Percentiles rank a stretch among this genome's conserved stretches.
These are phyloP conservation scores for Pachycephala philippinensis DNA, from an alignment of 2,113 vertebrate species.

Conservation along the genomic window DNA sequence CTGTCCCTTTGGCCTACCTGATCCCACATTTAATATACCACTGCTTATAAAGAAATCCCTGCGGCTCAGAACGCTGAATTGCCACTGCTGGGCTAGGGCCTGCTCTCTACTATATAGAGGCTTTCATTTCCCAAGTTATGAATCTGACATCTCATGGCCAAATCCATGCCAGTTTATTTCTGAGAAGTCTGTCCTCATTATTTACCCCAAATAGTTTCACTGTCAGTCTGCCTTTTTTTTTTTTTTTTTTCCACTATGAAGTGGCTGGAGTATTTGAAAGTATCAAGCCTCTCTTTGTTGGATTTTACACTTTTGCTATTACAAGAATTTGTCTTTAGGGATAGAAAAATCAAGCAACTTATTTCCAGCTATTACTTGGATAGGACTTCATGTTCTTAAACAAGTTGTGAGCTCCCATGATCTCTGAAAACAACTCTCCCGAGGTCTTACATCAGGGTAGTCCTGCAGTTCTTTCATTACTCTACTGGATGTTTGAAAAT, in stretches of 20 bases:
- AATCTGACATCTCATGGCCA: constrained; percentile 58
- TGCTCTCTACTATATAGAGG: constrained; percentile 18
- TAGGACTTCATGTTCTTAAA: constrained; percentile 57
- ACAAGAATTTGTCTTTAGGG: constrained; percentile 62
- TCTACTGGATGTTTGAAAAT: constrained; percentile 62
- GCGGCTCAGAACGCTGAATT: constrained; percentile 49
- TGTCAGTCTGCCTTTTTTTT: constrained; percentile 13
- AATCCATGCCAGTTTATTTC: constrained; percentile 54
- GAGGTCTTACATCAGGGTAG: constrained; percentile 44
- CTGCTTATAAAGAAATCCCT: constrained; percentile 55
- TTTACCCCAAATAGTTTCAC: constrained; percentile 48
- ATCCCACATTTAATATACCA: constrained; percentile 50
- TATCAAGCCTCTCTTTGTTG: constrained; percentile 48
- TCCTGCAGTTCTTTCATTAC: constrained; percentile 60
- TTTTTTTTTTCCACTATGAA: background rate
- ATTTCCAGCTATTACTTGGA: constrained; percentile 60
- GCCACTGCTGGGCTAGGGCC: constrained; percentile 6
- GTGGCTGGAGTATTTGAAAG: background rate
- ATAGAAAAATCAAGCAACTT: constrained; percentile 58
- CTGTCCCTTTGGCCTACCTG: constrained; percentile 19
- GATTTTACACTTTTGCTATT: constrained; percentile 59
- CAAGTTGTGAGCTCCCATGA: constrained; percentile 48
- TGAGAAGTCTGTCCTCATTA: constrained; percentile 51
- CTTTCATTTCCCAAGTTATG: constrained; percentile 61
- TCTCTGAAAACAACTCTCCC: constrained; percentile 45